Evolutionary conservation across 1,140 invertebrate species (phyloP).

Genomic region (Apis laboriosa): DNA sequence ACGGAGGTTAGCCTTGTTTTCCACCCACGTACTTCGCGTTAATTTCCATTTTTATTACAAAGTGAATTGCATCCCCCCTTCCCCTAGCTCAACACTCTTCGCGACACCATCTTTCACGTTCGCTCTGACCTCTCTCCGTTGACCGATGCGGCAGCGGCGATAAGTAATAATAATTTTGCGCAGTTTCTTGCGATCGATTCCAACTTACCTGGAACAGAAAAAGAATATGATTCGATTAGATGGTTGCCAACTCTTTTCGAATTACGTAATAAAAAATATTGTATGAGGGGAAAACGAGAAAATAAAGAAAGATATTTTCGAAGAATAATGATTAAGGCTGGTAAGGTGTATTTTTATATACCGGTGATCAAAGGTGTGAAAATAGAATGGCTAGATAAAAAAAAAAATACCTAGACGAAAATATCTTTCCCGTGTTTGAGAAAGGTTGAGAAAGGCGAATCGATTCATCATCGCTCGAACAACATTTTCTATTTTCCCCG

Average conservation of each 20-base stretch:
- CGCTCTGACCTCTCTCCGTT: conserved; percentile 9
- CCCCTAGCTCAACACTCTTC: conserved; percentile 20
- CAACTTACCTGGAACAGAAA: conserved; percentile 76
- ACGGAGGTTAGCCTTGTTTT: conserved; percentile 68
- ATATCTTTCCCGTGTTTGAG: no score
- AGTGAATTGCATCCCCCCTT: conserved; percentile 70
- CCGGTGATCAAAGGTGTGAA: no score
- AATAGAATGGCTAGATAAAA: no score
- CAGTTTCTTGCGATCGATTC: conserved; percentile 46
- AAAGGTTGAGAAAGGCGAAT: no score
- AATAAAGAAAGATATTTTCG: no score
- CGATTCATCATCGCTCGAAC: no score
- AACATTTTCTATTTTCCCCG: no score
- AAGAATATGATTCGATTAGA: conserved; percentile 38
- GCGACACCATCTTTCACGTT: background rate
- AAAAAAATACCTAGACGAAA: no score
- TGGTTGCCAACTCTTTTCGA: background rate
- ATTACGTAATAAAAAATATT: no score
- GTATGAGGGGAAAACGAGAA: background rate
- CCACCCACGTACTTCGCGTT: conserved; percentile 69
- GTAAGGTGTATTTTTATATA: no score
- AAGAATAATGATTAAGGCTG: no score
- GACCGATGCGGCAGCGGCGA: background rate
- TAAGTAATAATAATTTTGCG: background rate
- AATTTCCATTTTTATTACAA: conserved; percentile 80